Evolutionary conservation across 2,797 vertebrate species (phyloP).

Genomic region (Schizothorax lantsangensis): DNA sequence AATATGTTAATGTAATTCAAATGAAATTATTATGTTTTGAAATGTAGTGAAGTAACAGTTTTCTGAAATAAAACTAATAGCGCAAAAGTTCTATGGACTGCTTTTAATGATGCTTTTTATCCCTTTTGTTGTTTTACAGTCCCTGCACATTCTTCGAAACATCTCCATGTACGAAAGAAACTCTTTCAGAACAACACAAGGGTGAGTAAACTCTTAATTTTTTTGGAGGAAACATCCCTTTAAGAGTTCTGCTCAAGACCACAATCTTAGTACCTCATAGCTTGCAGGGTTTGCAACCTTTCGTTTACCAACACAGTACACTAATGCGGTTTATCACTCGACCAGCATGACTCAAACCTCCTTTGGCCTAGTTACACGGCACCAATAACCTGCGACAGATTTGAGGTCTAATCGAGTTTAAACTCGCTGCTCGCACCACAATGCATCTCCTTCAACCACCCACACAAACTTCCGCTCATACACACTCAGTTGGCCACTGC

Average conservation of each 20-base stretch:
- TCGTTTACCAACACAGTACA: neutral
- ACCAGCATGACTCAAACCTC: conserved; percentile 29
- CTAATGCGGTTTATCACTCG: neutral
- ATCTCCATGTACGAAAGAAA: neutral
- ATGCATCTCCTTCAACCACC: conserved; percentile 35
- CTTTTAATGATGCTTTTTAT: neutral
- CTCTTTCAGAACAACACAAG: neutral
- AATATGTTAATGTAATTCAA: neutral
- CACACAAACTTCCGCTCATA: conserved; percentile 28
- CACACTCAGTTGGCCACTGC: conserved; percentile 23
- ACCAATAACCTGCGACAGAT: conserved; percentile 40
- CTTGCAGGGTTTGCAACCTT: neutral
- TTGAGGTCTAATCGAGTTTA: conserved; percentile 41
- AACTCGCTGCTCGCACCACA: conserved; percentile 9
- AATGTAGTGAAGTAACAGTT: no score
- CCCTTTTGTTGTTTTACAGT: neutral
- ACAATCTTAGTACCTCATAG: neutral
- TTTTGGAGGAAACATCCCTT: neutral
- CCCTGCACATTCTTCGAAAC: neutral
- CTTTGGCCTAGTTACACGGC: conserved; percentile 33
- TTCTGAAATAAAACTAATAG: no score
- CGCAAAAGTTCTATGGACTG: no score
- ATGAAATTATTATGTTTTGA: no score
- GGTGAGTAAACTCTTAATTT: neutral
- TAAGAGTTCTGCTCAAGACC: neutral